These are phyloP conservation scores for Acropternis orthonyx DNA, from an alignment of 2,797 vertebrate species.

Conservation along the genomic window DNA sequence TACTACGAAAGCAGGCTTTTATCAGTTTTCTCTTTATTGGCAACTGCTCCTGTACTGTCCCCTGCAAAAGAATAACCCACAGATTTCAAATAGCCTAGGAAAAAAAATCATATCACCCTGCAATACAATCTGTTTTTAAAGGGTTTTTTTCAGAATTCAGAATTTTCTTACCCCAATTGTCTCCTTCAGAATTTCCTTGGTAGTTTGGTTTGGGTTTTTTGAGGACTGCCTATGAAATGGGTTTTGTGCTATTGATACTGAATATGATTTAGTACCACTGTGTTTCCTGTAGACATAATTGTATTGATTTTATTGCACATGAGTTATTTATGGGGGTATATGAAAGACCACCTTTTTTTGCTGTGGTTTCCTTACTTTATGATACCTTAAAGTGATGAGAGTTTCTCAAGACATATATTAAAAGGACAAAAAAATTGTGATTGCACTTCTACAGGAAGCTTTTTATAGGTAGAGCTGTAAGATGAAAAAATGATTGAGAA, in stretches of 20 bases:
- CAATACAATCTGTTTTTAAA: neutral
- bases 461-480: neutral
- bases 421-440: neutral
- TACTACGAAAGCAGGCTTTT: neutral
- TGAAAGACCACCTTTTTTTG: neutral
- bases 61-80: neutral
- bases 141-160: neutral
- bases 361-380: neutral
- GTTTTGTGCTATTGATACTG: neutral
- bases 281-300: neutral
- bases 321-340: fast-evolving
- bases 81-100: neutral
- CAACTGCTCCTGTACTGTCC: neutral
- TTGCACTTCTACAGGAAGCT: neutral
- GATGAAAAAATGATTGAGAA: neutral
- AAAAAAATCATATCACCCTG: neutral
- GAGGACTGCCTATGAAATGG: neutral
- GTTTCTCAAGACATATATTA: neutral
- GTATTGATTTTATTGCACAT: neutral
- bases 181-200: neutral
- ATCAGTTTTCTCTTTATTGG: neutral
- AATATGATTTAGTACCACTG: neutral
- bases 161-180: fast-evolving
- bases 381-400: neutral
- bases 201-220: neutral